A percentile compares a stretch with the other conserved stretches of the same genome.
Evolutionary conservation across 2,113 vertebrate species (phyloP).

Genomic region (Oceanodroma tethys): DNA sequence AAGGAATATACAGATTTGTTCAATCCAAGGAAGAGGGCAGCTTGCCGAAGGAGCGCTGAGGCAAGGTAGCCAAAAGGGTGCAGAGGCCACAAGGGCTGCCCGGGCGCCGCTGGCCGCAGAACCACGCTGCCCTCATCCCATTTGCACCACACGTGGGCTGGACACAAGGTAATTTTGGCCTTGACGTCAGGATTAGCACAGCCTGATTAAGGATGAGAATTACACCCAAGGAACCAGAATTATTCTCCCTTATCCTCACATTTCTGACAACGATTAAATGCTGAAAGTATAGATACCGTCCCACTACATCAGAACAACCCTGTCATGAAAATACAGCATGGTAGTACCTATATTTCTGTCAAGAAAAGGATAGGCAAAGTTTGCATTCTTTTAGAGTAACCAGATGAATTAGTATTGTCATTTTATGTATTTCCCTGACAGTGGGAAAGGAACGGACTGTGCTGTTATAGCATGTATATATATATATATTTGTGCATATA

Average conservation of each 20-base stretch:
- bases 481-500: not conserved
- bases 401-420: not conserved
- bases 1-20: not conserved
- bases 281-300: not conserved
- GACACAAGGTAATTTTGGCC: not conserved
- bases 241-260: not conserved
- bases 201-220: not conserved
- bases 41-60: not conserved
- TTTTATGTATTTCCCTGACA: not conserved
- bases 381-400: not conserved
- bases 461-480: not conserved
- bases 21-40: not conserved
- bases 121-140: not conserved
- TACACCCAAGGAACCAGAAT: not conserved
- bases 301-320: not conserved
- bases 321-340: not conserved
- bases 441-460: not conserved
- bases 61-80: not conserved
- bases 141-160: too few relatives aligned
- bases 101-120: not conserved
- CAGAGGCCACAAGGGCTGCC: not conserved
- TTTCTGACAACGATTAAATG: not conserved
- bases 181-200: not conserved
- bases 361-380: not conserved
- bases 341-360: not conserved